These are phyloP conservation scores for Mystacornis crossleyi DNA, from an alignment of 2,113 vertebrate species.

Conservation along the genomic window DNA sequence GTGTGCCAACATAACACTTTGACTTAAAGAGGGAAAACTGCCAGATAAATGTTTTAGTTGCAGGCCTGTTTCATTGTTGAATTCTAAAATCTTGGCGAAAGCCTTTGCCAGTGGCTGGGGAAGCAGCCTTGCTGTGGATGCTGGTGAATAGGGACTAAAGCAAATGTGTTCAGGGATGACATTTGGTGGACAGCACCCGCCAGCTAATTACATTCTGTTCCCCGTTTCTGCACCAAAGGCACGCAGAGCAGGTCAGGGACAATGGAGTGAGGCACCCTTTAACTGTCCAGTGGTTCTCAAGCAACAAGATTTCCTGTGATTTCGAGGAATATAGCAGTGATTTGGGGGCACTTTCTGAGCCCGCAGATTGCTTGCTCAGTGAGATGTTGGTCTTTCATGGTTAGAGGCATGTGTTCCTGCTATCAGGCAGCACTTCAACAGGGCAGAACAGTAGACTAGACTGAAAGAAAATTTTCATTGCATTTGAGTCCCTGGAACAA, in stretches of 20 bases:
- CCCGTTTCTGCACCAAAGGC: not conserved
- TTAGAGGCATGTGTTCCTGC: not conserved
- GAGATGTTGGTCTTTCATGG: not conserved
- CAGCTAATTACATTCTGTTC: not conserved
- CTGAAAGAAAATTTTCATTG: not conserved
- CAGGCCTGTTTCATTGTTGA: conserved; percentile 79
- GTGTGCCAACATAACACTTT: conserved; percentile 83
- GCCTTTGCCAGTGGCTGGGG: conserved; percentile 74
- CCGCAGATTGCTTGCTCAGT: not conserved
- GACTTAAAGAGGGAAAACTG: conserved; percentile 85
- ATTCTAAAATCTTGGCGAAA: conserved; percentile 73
- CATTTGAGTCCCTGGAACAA: not conserved
- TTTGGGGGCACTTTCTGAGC: not conserved
- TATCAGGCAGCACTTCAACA: not conserved
- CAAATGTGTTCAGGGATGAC: conserved; percentile 31
- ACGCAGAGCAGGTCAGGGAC: not conserved
- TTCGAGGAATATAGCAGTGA: not conserved
- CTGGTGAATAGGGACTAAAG: conserved; percentile 21
- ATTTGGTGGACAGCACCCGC: conserved; percentile 11
- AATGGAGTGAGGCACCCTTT: not conserved
- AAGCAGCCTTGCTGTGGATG: conserved; percentile 23
- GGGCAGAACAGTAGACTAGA: not conserved
- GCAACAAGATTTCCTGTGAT: not conserved
- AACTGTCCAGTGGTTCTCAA: not conserved
- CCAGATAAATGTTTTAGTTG: conserved; percentile 85